A percentile compares a stretch with the other conserved stretches of the same genome.
phyloP scores from a whole-genome alignment of 2,797 vertebrate species.

The Coregonus ussuriensis region DNA sequence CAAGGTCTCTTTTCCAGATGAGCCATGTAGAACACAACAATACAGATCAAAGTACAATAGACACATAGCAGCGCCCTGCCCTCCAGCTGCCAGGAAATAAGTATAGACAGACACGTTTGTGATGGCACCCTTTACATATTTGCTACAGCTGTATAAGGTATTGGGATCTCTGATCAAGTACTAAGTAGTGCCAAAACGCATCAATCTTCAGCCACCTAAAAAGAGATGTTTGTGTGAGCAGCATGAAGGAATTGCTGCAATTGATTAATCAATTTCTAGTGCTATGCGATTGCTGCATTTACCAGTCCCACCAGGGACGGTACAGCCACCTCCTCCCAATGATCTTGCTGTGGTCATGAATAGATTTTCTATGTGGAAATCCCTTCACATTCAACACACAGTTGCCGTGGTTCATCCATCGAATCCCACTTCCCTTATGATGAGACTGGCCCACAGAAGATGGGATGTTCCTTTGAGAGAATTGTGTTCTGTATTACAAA shows the following conservation, averaged over 20 bases:
- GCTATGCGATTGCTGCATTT: neutral
- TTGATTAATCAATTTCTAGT: neutral
- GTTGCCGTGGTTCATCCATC: neutral
- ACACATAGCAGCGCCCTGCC: no score
- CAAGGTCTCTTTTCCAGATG: no score
- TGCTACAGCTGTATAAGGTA: neutral
- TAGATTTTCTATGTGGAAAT: neutral
- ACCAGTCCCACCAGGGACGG: neutral
- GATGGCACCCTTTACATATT: neutral
- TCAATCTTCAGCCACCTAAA: neutral
- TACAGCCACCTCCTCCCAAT: neutral
- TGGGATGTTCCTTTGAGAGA: neutral
- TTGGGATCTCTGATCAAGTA: neutral
- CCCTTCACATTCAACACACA: neutral
- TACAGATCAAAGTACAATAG: no score
- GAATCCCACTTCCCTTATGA: neutral
- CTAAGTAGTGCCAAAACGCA: neutral
- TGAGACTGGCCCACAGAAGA: neutral
- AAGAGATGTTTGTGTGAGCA: neutral
- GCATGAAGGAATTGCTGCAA: neutral
- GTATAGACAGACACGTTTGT: no score
- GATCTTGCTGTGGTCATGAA: neutral
- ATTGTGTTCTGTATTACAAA: constrained; percentile 1
- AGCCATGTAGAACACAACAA: no score
- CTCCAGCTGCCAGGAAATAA: no score